Evolutionary conservation across 1,140 invertebrate species (phyloP).

Genomic region (Pseudomyrmex dendroicus): DNA sequence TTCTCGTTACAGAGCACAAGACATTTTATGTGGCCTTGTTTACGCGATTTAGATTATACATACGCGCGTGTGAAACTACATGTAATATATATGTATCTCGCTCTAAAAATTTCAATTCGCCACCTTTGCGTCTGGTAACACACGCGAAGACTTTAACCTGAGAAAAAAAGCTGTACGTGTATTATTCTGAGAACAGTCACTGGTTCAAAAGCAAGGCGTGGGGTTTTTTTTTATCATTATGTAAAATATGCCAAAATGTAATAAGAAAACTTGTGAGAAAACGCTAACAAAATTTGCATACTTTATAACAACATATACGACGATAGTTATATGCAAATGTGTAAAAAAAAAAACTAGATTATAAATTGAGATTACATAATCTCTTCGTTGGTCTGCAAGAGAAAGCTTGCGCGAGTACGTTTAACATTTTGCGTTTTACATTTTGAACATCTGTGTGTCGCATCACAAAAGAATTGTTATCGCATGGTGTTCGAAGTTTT

Average conservation of each 20-base stretch:
- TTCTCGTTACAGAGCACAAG: conserved; percentile 32
- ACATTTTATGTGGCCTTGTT: conserved; percentile 16
- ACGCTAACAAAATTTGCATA: conserved; percentile 7
- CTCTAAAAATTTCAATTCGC: conserved; percentile 19
- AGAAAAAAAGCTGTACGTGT: not conserved
- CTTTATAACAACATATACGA: not conserved
- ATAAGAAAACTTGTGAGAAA: not conserved
- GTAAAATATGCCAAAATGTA: not conserved
- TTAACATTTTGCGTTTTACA: not conserved
- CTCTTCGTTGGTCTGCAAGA: too few relatives aligned
- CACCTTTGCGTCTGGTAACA: not conserved
- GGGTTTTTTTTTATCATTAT: not conserved
- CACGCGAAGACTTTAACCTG: not conserved
- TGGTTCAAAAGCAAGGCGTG: not conserved
- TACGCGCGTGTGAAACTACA: not conserved
- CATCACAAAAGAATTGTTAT: not conserved
- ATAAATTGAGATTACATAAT: too few relatives aligned
- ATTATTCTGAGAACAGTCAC: not conserved
- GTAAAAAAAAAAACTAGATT: not conserved
- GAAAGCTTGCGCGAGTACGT: too few relatives aligned
- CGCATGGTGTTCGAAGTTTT: not conserved
- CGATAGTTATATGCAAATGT: not conserved
- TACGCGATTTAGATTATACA: not conserved
- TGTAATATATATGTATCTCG: not conserved
- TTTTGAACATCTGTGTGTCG: not conserved